These are phyloP conservation scores for Tapirus indicus DNA, from an alignment of 2,797 vertebrate species.

Conservation along the genomic window DNA sequence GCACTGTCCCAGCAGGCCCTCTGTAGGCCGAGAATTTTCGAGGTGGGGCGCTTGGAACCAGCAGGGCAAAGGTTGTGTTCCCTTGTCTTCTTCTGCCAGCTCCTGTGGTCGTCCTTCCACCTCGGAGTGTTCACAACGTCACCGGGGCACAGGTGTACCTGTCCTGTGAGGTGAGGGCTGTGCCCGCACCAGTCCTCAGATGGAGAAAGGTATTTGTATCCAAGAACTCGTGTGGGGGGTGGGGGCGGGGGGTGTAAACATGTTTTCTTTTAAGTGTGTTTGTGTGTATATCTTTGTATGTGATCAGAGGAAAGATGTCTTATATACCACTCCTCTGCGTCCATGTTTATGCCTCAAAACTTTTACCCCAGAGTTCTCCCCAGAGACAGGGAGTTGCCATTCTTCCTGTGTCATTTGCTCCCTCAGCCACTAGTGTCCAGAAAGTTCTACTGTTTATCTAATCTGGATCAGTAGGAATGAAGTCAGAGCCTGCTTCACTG, in stretches of 20 bases:
- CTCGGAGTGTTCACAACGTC: conserved; percentile 84
- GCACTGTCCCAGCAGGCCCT: not conserved
- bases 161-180: conserved; percentile 87
- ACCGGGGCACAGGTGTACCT: conserved; percentile 85
- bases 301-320: not conserved
- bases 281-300: not conserved
- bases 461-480: not conserved
- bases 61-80: not conserved
- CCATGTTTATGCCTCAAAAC: not conserved
- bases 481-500: not conserved
- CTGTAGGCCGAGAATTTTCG: fast-evolving
- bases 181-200: conserved; percentile 83
- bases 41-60: not conserved
- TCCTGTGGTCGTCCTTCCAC: conserved; percentile 85
- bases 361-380: not conserved
- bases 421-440: not conserved
- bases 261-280: not conserved
- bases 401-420: not conserved
- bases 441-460: not conserved
- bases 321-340: not conserved
- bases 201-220: conserved; percentile 86
- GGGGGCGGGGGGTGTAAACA: not conserved
- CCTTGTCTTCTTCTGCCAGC: conserved; percentile 73
- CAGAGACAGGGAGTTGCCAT: not conserved
- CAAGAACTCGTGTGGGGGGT: not conserved